Evolutionary conservation across 2,113 vertebrate genomes (phyloP).

Genomic region (Probosciger aterrimus): DNA sequence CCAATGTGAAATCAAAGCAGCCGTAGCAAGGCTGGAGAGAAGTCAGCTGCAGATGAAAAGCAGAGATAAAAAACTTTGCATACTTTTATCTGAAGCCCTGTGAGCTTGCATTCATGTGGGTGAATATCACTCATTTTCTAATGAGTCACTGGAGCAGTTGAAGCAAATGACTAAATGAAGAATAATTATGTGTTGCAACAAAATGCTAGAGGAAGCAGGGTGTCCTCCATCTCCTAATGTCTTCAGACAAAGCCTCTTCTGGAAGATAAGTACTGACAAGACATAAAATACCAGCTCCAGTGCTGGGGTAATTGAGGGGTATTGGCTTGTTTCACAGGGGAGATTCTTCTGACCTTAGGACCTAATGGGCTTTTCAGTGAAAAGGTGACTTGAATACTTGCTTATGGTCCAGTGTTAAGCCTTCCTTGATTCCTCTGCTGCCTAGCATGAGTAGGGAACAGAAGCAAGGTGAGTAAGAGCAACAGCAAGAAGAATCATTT

Average conservation of each 20-base stretch:
- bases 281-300: fast-evolving
- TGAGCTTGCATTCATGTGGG: not conserved
- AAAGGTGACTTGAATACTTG: not conserved
- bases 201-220: not conserved
- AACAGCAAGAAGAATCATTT: not conserved
- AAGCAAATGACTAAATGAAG: conserved; percentile 4
- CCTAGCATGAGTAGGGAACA: not conserved
- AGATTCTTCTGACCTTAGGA: not conserved
- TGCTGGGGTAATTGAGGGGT: not conserved
- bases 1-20: conserved; percentile 14
- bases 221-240: not conserved
- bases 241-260: not conserved
- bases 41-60: conserved; percentile 15
- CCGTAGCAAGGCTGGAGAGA: not conserved
- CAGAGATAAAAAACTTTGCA: not conserved
- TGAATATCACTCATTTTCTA: not conserved
- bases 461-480: not conserved
- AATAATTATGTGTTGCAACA: not conserved
- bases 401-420: not conserved
- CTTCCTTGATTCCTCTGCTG: not conserved
- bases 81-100: not conserved
- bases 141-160: not conserved
- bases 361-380: not conserved
- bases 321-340: not conserved
- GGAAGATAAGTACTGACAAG: not conserved